These are phyloP conservation scores for Orchesella cincta DNA, from an alignment of 1,140 invertebrate species.

Conservation along the genomic window DNA sequence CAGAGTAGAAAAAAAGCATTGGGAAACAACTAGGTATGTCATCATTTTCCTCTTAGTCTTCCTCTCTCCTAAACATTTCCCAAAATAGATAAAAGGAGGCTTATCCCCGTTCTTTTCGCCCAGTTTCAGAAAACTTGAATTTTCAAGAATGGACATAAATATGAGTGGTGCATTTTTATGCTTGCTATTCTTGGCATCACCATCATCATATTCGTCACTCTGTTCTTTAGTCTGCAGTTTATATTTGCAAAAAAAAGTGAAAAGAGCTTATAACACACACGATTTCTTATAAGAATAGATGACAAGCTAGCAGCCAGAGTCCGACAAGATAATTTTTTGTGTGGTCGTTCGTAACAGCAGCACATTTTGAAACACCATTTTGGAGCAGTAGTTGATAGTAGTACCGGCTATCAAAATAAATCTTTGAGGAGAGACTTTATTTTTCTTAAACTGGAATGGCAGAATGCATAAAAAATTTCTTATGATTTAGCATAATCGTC, in stretches of 20 bases:
- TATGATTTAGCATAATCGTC: background rate
- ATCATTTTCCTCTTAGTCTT: background rate
- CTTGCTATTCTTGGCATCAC: too few relatives aligned
- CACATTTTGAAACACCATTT: too few relatives aligned
- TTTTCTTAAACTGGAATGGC: background rate
- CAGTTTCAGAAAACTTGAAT: too few relatives aligned
- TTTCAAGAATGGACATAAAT: background rate
- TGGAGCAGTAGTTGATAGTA: background rate
- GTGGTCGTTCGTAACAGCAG: too few relatives aligned
- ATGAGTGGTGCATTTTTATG: too few relatives aligned
- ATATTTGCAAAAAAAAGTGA: too few relatives aligned
- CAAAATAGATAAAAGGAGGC: background rate
- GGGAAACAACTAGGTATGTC: background rate
- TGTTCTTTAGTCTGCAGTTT: too few relatives aligned
- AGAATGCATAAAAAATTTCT: background rate
- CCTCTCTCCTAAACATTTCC: background rate
- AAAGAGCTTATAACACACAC: too few relatives aligned
- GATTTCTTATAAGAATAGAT: too few relatives aligned
- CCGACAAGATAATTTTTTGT: too few relatives aligned
- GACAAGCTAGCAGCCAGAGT: too few relatives aligned
- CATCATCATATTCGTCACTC: too few relatives aligned
- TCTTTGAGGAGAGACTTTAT: background rate
- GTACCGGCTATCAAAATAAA: background rate
- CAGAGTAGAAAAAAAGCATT: background rate
- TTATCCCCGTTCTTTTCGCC: background rate